Percentiles rank a stretch among this genome's conserved stretches.
phyloP scores from a whole-genome alignment of 2,888 invertebrate species.

The Drosophila dives region DNA sequence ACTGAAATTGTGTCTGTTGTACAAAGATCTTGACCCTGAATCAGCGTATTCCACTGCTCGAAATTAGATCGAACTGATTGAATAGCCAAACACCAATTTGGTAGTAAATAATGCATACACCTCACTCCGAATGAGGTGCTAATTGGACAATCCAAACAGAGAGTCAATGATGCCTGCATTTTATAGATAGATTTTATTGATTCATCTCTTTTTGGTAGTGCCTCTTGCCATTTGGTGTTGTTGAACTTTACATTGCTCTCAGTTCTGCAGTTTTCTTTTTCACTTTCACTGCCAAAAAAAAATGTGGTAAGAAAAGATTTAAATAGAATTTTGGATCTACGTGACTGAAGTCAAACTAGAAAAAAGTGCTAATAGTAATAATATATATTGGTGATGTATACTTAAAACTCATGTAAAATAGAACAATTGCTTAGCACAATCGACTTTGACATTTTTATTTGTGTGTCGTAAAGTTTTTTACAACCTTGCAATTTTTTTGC shows the following conservation, averaged over 20 bases:
- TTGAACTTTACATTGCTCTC: conserved; percentile 59
- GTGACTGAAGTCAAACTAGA: not conserved
- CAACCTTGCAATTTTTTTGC: conserved; percentile 35
- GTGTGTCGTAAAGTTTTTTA: not conserved
- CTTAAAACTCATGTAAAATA: not conserved
- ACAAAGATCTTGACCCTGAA: conserved; percentile 65
- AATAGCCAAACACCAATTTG: conserved; percentile 43
- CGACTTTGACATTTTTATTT: not conserved
- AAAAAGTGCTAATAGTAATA: not conserved
- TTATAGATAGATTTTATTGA: not conserved
- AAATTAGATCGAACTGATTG: conserved; percentile 50
- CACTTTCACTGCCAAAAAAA: not conserved
- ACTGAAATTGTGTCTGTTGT: not conserved
- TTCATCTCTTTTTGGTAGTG: not conserved
- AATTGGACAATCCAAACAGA: conserved; percentile 53
- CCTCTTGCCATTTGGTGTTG: conserved; percentile 42
- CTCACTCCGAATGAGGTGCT: conserved; percentile 54
- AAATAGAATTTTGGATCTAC: not conserved
- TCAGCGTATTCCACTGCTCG: conserved; percentile 12
- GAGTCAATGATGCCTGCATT: conserved; percentile 31
- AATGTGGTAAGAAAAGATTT: not conserved
- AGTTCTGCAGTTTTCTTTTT: not conserved
- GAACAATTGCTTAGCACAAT: not conserved
- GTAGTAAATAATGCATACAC: conserved; percentile 47
- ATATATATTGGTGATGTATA: not conserved